A percentile compares a stretch with the other conserved stretches of the same genome.
Conservation (phyloP, 2,113 vertebrate genomes). For the Callopanchax toddi region DNA sequence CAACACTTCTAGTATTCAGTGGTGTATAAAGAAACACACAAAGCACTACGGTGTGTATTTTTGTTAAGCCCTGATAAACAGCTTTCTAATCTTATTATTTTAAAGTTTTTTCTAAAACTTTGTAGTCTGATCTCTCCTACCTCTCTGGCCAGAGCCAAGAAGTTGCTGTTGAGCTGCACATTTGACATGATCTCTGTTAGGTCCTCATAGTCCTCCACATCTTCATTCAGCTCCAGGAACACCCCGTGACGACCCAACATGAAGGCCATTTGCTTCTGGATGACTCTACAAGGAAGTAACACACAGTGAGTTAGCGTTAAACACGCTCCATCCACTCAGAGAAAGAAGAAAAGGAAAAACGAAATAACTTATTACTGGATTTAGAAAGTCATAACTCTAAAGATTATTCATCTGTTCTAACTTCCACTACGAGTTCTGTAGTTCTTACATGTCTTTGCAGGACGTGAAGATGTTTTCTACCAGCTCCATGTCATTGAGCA, state of each 20-base stretch:
- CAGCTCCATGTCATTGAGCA: conserved; percentile 96
- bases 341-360: neutral
- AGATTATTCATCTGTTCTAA: neutral
- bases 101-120: neutral
- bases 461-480: conserved; percentile 98
- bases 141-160: conserved; percentile 95
- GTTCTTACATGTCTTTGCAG: conserved; percentile 95
- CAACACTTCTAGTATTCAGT: neutral
- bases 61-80: neutral
- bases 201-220: conserved; percentile 97
- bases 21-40: neutral
- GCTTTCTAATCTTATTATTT: neutral
- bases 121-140: conserved; percentile 61
- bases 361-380: neutral
- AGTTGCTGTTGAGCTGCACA: conserved; percentile 98
- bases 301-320: neutral
- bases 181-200: conserved; percentile 99
- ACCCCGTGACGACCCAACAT: conserved; percentile 97
- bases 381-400: neutral
- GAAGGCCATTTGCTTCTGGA: conserved; percentile 98
- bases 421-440: no score
- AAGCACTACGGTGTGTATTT: neutral
- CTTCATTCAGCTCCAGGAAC: conserved; percentile 96
- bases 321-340: neutral
- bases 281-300: conserved; percentile 80